Conservation (phyloP, 2,113 vertebrate species). For the Scolopax mira region DNA sequence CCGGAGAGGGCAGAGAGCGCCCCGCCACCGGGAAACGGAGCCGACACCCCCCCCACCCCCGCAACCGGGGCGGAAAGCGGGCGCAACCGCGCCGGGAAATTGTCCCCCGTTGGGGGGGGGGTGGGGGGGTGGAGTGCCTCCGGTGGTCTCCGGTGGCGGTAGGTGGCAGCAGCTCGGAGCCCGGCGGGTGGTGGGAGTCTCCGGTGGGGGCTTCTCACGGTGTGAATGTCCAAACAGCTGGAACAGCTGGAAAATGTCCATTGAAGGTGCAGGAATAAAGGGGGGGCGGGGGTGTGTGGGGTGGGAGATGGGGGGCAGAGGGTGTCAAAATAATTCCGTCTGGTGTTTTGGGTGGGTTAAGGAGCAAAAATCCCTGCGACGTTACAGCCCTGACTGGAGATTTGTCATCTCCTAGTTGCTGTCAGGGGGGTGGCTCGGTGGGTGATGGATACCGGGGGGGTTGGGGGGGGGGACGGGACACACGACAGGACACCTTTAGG, state of each 20-base stretch:
- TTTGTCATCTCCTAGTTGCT: not conserved
- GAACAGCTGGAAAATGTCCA: not conserved
- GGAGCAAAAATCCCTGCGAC: not conserved
- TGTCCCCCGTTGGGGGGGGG: not conserved
- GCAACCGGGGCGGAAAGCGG: not conserved
- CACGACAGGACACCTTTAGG: not conserved
- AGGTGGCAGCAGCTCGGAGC: too few species aligned
- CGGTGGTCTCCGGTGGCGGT: too few species aligned
- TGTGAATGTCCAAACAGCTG: rapidly evolving
- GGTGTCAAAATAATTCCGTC: not conserved
- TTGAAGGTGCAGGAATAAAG: not conserved
- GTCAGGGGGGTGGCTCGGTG: not conserved
- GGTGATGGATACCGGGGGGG: not conserved
- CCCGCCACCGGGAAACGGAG: too few species aligned
- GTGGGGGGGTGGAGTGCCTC: too few species aligned
- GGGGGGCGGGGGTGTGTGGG: too few species aligned
- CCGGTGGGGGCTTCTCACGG: too few species aligned
- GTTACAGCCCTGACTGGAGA: not conserved
- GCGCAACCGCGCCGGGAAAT: not conserved
- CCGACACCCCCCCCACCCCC: too few species aligned
- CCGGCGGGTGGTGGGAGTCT: too few species aligned
- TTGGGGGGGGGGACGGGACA: too few species aligned
- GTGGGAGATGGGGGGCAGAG: too few species aligned
- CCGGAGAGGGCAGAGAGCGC: too few species aligned
- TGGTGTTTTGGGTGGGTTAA: not conserved